Base-by-base conservation (phyloP, 1,140 invertebrate genomes). In the Drosophila bipectinata region DNA sequence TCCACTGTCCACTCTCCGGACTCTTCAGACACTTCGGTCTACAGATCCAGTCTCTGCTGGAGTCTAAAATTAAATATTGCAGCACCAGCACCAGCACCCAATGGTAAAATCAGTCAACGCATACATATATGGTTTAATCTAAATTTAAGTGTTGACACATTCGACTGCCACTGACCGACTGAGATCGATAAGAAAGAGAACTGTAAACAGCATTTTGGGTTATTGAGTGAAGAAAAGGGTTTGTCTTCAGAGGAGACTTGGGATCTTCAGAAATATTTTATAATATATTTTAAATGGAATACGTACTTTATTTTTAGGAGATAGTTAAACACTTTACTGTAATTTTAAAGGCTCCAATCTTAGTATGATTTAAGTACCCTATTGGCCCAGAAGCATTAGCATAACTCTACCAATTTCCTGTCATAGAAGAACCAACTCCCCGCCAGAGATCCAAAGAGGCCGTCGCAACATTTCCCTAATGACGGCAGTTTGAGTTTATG, bases 91-190 rank as follows among this genome's bases (percentile, higher is more conserved):
- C 67, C 57, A 71, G 80, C 64, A 69, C 67, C 57, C 77, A 74
- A 68, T 72, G 80, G 71, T 73, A 84, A 80, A 77, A 85, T 84
- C 81, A 81, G 68, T 87, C 79, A 73, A 45, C 52, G 21, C 28
- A 75, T 28, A 63, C 84, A 68, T 79, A 90, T 85, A 90, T 90
- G 87, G 87, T 90, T 90, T 90, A 90, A 90, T 90, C 87, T 90
- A 73, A 77, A 79, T 90, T 90, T 87, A 90, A 90, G 87, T 90
- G 87, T 82, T 87, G 81, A 87, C 79, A 85, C 82, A 85, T 68
- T 84, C 66, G 76, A 85, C 59, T 71, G 44, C 28, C 34, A 37
- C 34, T 34, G 30, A 26, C 49, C 61, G 52, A 56, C 66, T 57
- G 51, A 74, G 47, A 84, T 60, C 72, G 71, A 66, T 44, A 47